Base-by-base conservation (phyloP, 2,888 invertebrate species). In the Lasioglossum marginatum region DNA sequence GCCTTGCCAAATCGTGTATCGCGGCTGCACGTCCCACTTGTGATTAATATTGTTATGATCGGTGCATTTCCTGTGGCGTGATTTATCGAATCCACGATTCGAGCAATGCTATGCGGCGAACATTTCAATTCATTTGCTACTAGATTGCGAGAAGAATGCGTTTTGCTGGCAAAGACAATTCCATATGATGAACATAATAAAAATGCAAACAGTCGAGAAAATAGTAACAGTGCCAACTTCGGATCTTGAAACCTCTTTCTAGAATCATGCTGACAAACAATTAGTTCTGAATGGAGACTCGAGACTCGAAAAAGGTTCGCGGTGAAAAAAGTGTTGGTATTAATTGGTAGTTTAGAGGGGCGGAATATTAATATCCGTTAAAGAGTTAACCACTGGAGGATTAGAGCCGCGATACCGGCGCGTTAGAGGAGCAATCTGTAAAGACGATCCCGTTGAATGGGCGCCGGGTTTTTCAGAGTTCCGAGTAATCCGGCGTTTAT, bases 1-100 rank as follows among this genome's bases (percentile, higher is more conserved):
- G 8, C n/a, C n/a, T 37, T 79, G 85, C 85, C 84, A 83, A 85
- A 52, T 66, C 76, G 31, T 57, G 57, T 73, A 66, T 63, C 68
- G 73, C 72, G 45, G 57, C 78, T 76, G 71, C 45, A n/a, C 27
- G 40, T 66, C 34, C 34, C 19, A 2, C 45, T 16, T n/a, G 27
- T 71, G 68, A 68, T 68, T 68, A 68, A 68, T 68, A 68, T 23
- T 37, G 68, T 37, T 68, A 37, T 23, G 68, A 68, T 68, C 23
- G 19, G 10, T 1, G 12, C 37, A 23, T 37, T 40, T 12, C 34
- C 37, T 70, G 23, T 4, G 37, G 5, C 23, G 37, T 19, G 40
- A 70, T 23, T 34, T 23, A 68, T 37, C 19, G 19, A 23, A 23
- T 37, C 23, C 34, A 68, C 37, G 37, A 34, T 34, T 68, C 4